phyloP scores from a whole-genome alignment of 1,140 invertebrate genomes.

The Apocrypta bakeri region DNA sequence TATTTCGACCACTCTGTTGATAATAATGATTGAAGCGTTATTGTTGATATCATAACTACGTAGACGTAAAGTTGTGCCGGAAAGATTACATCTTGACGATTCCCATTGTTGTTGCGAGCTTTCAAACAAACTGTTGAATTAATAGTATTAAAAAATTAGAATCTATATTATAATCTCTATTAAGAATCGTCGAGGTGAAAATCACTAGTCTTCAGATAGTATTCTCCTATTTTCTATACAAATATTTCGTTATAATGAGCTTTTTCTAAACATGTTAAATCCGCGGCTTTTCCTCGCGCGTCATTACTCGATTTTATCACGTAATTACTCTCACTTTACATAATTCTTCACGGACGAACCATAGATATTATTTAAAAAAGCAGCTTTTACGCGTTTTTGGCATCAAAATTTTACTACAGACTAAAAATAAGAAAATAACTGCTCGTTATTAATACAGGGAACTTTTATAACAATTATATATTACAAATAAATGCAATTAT shows the following conservation, averaged over 20 bases:
- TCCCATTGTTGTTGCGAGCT: background rate
- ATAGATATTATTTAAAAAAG: background rate
- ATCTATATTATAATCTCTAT: background rate
- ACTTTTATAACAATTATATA: slow-evolving; percentile 15
- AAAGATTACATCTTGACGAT: slow-evolving; percentile 52
- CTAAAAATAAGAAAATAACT: background rate
- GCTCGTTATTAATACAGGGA: background rate
- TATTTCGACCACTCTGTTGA: slow-evolving; percentile 9
- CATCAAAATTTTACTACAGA: background rate
- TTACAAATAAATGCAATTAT: background rate
- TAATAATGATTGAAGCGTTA: slow-evolving; percentile 29
- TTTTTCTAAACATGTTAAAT: slow-evolving; percentile 19
- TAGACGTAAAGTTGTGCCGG: slow-evolving; percentile 47
- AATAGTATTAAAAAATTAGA: background rate
- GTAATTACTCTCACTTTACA: background rate
- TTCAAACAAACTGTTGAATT: background rate
- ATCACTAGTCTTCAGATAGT: slow-evolving; percentile 62
- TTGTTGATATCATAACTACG: slow-evolving; percentile 58
- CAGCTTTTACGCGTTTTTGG: background rate
- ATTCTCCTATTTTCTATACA: slow-evolving; percentile 56
- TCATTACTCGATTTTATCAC: background rate
- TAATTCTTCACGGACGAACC: background rate
- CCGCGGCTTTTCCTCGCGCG: background rate
- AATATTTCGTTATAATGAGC: slow-evolving; percentile 38
- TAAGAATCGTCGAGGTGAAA: slow-evolving; percentile 49